Base-by-base conservation (phyloP, 2,797 vertebrate genomes). In the Pseudomugil tenellus region DNA sequence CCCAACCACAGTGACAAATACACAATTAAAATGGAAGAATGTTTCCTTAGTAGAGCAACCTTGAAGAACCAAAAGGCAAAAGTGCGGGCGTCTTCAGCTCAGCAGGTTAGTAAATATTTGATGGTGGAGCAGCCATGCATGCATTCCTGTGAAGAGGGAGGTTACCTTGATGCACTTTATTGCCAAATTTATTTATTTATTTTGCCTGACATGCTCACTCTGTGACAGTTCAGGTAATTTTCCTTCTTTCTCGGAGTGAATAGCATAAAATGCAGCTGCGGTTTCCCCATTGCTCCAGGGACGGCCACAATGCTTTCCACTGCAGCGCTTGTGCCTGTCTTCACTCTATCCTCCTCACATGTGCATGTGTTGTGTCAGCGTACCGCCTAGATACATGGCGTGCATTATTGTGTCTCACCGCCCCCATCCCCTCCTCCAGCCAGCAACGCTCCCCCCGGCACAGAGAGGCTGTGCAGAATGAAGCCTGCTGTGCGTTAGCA, bases 41-140 rank as follows among this genome's bases (percentile, higher is more conserved):
- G 54, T 3, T 4, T 54, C 46, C 29, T 35, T 28, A 63, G 57
- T 56, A 52, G 49, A 72, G 34, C 70, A 48, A 21, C 9, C 43
- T 67, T 49, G 1, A 59, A 57, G 70, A 61, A 82, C 34, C 58
- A 35, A 54, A 80, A 74, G 67, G 69, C 72, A 78, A 58, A 79
- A 77, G 52, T 58, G 35, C 29, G 13, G 70, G 59, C 79, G 70
- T 84, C 74, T 70, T 71, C 73, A 54, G 77, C 77, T 77, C 68
- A 66, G 25, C 59, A 6, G 77, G 66, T 76, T 79, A 34, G 72
- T 92, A 87, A 92, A 92, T 91, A 89, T 91, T 92, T 92, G 79
- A 91, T 90, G 87, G 49, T 0, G 60, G 60, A 59, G 85, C 87
- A 84, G 87, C 76, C 85, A 84, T 74, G 87, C 81, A 48, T 87